Base-by-base conservation (phyloP, 1,140 invertebrate genomes). In the Drosophila suzukii region DNA sequence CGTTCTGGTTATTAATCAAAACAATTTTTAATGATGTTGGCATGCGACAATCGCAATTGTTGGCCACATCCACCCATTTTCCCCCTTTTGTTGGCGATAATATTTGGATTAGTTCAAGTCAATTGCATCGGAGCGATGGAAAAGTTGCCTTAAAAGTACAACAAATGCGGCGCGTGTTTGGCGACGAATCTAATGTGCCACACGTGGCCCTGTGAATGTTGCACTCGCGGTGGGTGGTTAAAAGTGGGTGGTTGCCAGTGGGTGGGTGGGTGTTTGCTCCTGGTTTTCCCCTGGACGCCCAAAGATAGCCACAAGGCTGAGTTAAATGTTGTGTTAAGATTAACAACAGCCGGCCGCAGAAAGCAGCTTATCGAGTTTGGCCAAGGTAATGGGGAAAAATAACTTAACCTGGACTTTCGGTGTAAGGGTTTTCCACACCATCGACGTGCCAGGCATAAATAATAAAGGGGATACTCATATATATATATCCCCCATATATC, bases 281-380 rank as follows among this genome's bases (percentile, higher is more conserved):
- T 5, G 30, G 30, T 3, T 10, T 8, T 34, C 32, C 39, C 32
- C 49, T 50, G 47, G 24, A 10, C 20, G 15, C 34, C 53, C 41
- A 38, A 36, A 77, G 83, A 89, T 88, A 88, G 84, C 79, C 77
- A 36, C 66, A 43, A 34, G 60, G 34, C 73, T 50, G 82, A 84
- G 84, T 90, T 89, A 84, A 89, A 89, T 89, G 84, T 89, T 89
- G 85, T 89, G 85, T 89, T 89, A 89, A 89, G 84, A 89, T 89
- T 89, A 89, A 88, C 66, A 81, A 66, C 60, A 76, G 84, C 58
- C 79, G 66, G 71, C 82, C 83, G 59, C 84, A 89, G 61, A 74
- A 88, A 82, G 80, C 84, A 65, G 84, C 80, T 88, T 89, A 89
- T 84, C 84, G 73, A 58, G 65, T 58, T 77, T 30, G 13, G 4